Conservation (phyloP, 2,888 invertebrate genomes). For the Saturnia japonica region DNA sequence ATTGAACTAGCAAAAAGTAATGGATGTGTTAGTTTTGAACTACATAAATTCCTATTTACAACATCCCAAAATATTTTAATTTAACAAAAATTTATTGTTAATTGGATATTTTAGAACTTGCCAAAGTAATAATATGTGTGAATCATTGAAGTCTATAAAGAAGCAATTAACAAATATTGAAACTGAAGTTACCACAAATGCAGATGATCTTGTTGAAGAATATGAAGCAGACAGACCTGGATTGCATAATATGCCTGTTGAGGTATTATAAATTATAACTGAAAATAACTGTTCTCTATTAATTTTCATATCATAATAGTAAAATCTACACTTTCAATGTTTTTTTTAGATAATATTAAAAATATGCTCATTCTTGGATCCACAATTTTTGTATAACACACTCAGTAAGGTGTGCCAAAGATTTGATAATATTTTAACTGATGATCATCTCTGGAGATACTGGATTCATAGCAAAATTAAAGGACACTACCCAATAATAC, state of each 20-base stretch:
- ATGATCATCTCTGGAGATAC: constrained; percentile 81
- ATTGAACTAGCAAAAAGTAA: no score
- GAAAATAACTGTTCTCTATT: neutral
- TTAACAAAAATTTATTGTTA: neutral
- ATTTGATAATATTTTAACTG: constrained; percentile 79
- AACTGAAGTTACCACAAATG: constrained; percentile 37
- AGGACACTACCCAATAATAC: constrained; percentile 65
- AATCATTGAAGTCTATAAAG: constrained; percentile 50
- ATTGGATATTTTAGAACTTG: neutral
- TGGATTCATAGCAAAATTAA: constrained; percentile 71
- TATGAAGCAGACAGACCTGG: constrained; percentile 47
- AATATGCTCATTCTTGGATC: constrained; percentile 83
- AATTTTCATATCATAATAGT: neutral
- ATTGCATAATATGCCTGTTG: constrained; percentile 67
- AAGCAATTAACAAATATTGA: constrained; percentile 55
- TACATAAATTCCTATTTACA: neutral
- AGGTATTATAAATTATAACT: constrained; percentile 46
- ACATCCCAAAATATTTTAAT: neutral
- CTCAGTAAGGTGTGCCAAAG: constrained; percentile 80
- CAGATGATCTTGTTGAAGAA: constrained; percentile 34
- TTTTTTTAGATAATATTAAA: constrained; percentile 81
- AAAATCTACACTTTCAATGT: neutral
- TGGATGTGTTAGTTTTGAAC: no score
- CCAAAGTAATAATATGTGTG: constrained; percentile 53
- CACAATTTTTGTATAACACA: constrained; percentile 76